These are phyloP conservation scores for Python bivittatus DNA, from an alignment of 2,113 vertebrate genomes.

Conservation along the genomic window DNA sequence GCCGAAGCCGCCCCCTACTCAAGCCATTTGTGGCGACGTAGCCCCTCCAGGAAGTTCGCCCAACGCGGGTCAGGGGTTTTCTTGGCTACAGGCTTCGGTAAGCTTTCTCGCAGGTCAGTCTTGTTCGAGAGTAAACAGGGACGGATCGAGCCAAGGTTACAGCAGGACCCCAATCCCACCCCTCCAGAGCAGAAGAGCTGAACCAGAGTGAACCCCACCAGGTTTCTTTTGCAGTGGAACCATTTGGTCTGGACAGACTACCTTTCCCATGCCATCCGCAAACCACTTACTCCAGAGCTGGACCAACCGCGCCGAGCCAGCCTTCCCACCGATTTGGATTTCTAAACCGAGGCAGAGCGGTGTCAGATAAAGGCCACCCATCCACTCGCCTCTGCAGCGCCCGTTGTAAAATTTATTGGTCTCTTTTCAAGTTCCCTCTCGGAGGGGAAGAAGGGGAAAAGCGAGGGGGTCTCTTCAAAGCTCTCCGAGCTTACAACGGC, in stretches of 20 bases:
- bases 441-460: constrained; percentile 22
- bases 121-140: neutral
- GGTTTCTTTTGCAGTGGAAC: neutral
- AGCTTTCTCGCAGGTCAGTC: neutral
- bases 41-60: neutral
- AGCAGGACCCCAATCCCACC: neutral
- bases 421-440: constrained; percentile 29
- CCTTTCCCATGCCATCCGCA: rapidly evolving
- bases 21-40: neutral
- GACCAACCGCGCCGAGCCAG: rapidly evolving
- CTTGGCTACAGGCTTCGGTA: neutral
- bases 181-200: neutral
- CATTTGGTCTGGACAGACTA: rapidly evolving
- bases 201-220: neutral
- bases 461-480: constrained; percentile 56
- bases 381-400: neutral
- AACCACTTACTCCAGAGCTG: neutral
- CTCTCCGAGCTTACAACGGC: constrained; percentile 26
- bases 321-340: neutral
- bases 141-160: neutral
- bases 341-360: neutral
- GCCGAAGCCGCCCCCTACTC: neutral
- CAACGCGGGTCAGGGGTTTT: neutral
- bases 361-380: neutral
- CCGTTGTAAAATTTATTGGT: constrained; percentile 75